Percentiles rank a stretch among this genome's conserved stretches.
phyloP scores from a whole-genome alignment of 1,140 invertebrate species.

The Glomeris maerens region DNA sequence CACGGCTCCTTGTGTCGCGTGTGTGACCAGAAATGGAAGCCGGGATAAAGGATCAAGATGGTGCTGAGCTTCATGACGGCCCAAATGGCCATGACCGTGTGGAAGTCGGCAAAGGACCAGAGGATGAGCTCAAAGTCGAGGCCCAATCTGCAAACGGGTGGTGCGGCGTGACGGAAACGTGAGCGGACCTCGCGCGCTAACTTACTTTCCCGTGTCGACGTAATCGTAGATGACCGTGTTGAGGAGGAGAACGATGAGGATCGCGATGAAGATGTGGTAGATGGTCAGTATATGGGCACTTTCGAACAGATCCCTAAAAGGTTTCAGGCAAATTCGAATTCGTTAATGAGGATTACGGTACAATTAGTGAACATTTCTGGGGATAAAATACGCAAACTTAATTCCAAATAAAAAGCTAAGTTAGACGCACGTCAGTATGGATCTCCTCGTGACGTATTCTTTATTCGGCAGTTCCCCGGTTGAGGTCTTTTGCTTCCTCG shows the following conservation, averaged over 20 bases:
- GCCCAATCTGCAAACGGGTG: conserved; percentile 31
- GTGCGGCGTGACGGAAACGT: background rate
- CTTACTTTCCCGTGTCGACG: conserved; percentile 56
- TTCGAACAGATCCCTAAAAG: conserved; percentile 61
- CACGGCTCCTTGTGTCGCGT: conserved; percentile 13
- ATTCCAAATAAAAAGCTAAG: no score
- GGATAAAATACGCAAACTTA: no score
- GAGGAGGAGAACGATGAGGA: conserved; percentile 55
- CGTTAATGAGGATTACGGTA: no score
- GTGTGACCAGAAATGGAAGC: conserved; percentile 40
- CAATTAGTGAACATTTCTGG: no score
- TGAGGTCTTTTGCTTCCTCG: no score
- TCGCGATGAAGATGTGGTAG: conserved; percentile 68
- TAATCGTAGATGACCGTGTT: conserved; percentile 57
- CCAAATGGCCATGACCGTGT: conserved; percentile 40
- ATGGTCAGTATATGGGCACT: conserved; percentile 64
- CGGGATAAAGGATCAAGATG: conserved; percentile 34
- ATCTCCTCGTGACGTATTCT: no score
- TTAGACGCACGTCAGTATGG: no score
- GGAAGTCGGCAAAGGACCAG: conserved; percentile 40
- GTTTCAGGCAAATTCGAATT: no score
- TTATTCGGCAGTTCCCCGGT: no score
- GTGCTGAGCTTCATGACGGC: conserved; percentile 36
- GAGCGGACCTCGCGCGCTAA: conserved; percentile 14
- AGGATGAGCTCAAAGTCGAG: conserved; percentile 40